These are phyloP conservation scores for Arenaria interpres DNA, from an alignment of 2,113 vertebrate species.

Conservation along the genomic window DNA sequence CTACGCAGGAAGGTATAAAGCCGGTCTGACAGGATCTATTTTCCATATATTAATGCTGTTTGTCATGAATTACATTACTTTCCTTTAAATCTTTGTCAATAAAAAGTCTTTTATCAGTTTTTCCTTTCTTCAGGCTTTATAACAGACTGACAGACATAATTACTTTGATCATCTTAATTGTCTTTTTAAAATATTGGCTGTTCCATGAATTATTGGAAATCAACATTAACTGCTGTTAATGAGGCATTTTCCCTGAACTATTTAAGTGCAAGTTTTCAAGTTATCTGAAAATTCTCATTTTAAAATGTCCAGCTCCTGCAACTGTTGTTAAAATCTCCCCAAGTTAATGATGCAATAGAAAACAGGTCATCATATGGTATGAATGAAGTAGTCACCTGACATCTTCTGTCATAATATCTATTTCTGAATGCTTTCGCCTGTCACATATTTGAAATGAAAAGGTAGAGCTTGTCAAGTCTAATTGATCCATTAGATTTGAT, in stretches of 20 bases:
- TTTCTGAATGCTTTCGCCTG: not conserved
- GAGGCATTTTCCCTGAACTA: not conserved
- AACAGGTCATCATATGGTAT: not conserved
- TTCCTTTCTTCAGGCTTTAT: not conserved
- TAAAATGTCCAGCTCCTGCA: not conserved
- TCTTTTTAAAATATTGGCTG: not conserved
- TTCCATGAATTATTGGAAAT: not conserved
- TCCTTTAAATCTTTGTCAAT: not conserved
- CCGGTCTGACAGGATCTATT: not conserved
- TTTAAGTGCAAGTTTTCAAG: not conserved
- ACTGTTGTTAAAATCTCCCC: not conserved
- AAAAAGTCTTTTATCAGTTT: not conserved
- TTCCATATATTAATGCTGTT: not conserved
- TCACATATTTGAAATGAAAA: not conserved
- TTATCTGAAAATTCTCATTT: not conserved
- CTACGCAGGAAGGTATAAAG: not conserved
- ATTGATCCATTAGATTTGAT: not conserved
- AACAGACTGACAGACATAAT: not conserved
- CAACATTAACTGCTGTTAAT: not conserved
- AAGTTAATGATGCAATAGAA: not conserved
- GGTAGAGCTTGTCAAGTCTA: not conserved
- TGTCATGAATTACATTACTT: not conserved
- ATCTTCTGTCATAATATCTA: not conserved
- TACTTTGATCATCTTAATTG: not conserved
- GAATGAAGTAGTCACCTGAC: not conserved